phyloP scores from a whole-genome alignment of 2,888 invertebrate species.

The Xiphydria camelus region DNA sequence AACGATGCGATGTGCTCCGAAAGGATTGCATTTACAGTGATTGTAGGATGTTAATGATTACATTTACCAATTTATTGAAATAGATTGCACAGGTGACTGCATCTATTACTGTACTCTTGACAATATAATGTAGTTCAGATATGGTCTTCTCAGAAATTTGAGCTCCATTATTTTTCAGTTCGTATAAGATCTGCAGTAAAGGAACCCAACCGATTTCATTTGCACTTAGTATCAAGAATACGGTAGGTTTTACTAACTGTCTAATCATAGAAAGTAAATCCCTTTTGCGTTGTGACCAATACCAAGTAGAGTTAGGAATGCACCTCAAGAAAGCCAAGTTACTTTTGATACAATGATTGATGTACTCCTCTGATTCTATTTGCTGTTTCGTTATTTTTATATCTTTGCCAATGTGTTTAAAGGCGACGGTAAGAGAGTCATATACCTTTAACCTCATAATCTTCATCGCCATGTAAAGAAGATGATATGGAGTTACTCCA shows the following conservation, averaged over 20 bases:
- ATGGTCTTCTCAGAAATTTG: not conserved
- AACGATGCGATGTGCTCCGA: conserved; percentile 16
- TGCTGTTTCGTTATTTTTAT: conserved; percentile 35
- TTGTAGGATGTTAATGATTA: conserved; percentile 21
- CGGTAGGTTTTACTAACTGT: conserved; percentile 48
- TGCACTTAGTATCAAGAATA: conserved; percentile 50
- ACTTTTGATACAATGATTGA: conserved; percentile 13
- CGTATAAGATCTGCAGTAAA: conserved; percentile 44
- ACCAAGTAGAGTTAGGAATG: conserved; percentile 40
- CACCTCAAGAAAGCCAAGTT: conserved; percentile 3
- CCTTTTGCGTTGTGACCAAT: conserved; percentile 46
- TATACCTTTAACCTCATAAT: conserved; percentile 30
- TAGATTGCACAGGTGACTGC: conserved; percentile 38
- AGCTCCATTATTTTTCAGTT: conserved; percentile 22
- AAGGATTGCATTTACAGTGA: conserved; percentile 15
- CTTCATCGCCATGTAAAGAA: conserved; percentile 35
- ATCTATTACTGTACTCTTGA: conserved; percentile 22
- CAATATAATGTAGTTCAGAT: conserved; percentile 9
- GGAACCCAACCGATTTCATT: conserved; percentile 50
- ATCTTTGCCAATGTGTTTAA: conserved; percentile 35
- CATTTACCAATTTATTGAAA: conserved; percentile 45
- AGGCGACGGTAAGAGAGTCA: conserved; percentile 24
- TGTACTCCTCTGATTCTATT: conserved; percentile 38
- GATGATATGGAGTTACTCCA: conserved; percentile 36
- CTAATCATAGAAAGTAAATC: conserved; percentile 52